Evolutionary conservation across 2,888 invertebrate genomes (phyloP).

Genomic region (Ormyrus rosae): DNA sequence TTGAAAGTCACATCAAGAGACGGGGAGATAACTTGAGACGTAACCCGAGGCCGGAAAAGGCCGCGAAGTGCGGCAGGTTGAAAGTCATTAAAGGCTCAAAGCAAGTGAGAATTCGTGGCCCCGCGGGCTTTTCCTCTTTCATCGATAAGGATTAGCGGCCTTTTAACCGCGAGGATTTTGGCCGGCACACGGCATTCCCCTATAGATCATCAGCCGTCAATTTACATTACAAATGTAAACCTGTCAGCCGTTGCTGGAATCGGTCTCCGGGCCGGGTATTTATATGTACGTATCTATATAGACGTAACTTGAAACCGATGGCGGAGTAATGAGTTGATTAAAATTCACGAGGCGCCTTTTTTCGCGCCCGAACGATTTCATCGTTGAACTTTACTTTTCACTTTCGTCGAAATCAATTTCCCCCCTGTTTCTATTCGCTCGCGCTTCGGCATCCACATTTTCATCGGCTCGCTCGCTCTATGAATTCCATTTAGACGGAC

Average conservation of each 20-base stretch:
- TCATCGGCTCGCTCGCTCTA: constrained; percentile 47
- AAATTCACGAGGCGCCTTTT: constrained; percentile 55
- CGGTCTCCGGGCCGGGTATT: background rate
- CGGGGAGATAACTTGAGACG: background rate
- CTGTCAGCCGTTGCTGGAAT: background rate
- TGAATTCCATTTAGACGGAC: constrained; percentile 53
- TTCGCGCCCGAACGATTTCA: constrained; percentile 52
- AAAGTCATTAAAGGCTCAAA: constrained; percentile 31
- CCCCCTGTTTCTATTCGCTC: constrained; percentile 45
- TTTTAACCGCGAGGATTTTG: constrained; percentile 17
- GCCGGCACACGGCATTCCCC: background rate
- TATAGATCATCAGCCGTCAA: constrained; percentile 22
- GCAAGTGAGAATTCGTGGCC: background rate
- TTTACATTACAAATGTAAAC: constrained; percentile 43
- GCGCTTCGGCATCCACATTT: constrained; percentile 46
- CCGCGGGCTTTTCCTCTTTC: background rate
- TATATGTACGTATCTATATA: background rate
- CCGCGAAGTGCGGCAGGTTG: constrained; percentile 6
- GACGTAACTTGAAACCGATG: constrained; percentile 37
- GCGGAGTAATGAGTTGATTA: constrained; percentile 55
- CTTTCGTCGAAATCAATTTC: constrained; percentile 56
- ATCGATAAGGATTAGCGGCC: constrained; percentile 35
- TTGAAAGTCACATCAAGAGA: background rate
- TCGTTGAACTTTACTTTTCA: constrained; percentile 56
- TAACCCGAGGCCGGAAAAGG: background rate